phyloP scores from a whole-genome alignment of 2,113 vertebrate species.

The Sphyrna mokarran region DNA sequence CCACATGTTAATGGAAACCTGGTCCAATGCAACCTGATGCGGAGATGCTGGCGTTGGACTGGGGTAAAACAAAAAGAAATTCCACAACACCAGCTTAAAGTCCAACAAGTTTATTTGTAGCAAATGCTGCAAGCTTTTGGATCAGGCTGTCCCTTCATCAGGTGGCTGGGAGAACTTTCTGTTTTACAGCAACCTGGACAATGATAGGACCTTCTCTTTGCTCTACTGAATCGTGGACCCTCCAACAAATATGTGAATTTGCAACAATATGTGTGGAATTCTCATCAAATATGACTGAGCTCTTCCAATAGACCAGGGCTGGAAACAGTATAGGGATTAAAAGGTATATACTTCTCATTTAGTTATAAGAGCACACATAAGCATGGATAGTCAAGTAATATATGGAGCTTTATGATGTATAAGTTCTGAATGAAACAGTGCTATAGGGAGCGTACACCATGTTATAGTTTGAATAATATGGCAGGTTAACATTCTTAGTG shows the following conservation, averaged over 20 bases:
- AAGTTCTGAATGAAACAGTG: neutral
- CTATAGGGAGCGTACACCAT: neutral
- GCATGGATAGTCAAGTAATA: neutral
- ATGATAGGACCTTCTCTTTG: neutral
- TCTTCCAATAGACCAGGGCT: neutral
- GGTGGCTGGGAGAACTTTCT: no score
- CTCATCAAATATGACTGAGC: neutral
- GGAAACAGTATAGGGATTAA: neutral
- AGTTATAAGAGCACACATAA: neutral
- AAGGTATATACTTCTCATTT: neutral
- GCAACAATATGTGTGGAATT: neutral
- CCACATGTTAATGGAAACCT: neutral
- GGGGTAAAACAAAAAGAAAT: no score
- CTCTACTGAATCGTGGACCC: neutral
- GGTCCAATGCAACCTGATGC: neutral
- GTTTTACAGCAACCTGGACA: neutral
- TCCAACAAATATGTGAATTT: neutral
- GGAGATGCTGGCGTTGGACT: no score
- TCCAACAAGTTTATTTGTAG: no score
- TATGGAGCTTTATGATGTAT: neutral
- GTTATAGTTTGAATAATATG: neutral
- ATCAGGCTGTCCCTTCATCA: no score
- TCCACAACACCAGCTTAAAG: no score
- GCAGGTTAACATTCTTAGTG: no score
- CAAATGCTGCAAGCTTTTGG: no score